Evolutionary conservation across 2,797 vertebrate species (phyloP).

Genomic region (Loris lydekkerianus): DNA sequence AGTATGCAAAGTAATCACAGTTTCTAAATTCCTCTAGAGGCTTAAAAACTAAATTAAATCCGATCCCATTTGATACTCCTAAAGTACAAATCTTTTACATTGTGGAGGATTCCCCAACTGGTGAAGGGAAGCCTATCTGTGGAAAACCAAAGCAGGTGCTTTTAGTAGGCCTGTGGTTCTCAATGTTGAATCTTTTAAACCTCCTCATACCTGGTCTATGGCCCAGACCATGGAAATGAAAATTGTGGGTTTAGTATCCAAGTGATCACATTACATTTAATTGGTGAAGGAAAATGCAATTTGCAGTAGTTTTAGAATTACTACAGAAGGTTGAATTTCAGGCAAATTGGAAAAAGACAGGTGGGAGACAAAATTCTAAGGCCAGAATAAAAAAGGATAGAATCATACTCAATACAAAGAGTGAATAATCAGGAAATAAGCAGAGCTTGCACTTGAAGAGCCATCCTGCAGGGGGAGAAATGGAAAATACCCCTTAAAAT

Average conservation of each 20-base stretch:
- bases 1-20: background rate
- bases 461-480: accelerated
- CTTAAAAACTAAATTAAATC: background rate
- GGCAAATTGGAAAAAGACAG: background rate
- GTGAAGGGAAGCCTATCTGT: background rate
- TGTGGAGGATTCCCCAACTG: background rate
- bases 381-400: background rate
- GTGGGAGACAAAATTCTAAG: background rate
- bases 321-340: background rate
- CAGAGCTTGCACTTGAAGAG: background rate
- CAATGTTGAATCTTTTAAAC: background rate
- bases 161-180: background rate
- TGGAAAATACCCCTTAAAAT: background rate
- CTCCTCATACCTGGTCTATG: background rate
- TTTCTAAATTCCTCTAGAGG: background rate
- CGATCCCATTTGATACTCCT: background rate
- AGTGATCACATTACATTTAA: background rate
- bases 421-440: background rate
- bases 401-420: background rate
- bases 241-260: background rate
- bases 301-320: background rate
- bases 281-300: background rate
- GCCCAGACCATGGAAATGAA: background rate
- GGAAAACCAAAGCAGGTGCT: background rate
- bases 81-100: background rate